Evolutionary conservation across 92 coral and sea anemone species (phyloP).

Genomic region (Actinernus sp.): DNA sequence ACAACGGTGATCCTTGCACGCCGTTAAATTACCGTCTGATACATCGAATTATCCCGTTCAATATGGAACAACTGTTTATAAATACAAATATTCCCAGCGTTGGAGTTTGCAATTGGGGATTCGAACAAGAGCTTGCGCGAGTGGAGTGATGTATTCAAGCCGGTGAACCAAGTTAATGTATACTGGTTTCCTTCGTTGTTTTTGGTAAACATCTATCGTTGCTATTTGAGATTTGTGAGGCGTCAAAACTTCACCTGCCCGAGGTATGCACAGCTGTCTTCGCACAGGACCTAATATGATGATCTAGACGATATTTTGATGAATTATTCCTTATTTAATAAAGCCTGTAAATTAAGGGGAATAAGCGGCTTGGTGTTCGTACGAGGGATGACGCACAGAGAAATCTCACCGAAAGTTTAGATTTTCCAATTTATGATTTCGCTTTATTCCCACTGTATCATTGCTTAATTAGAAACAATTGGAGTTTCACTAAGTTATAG

Average conservation of each 20-base stretch:
- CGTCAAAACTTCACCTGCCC: conserved; percentile 69
- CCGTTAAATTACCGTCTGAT: conserved; percentile 49
- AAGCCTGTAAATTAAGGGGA: conserved; percentile 55
- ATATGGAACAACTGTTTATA: conserved; percentile 64
- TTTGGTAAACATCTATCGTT: conserved; percentile 70
- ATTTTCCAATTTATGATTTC: no score
- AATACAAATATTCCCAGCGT: conserved; percentile 68
- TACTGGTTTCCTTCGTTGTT: conserved; percentile 16
- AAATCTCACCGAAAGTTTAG: no score
- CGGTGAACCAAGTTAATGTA: background rate
- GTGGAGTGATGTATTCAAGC: no score
- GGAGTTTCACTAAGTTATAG: no score
- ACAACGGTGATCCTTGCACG: background rate
- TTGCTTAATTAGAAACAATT: no score
- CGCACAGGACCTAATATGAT: conserved; percentile 70
- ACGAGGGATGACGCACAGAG: no score
- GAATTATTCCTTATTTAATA: conserved; percentile 78
- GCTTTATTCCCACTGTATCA: no score
- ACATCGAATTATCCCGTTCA: conserved; percentile 67
- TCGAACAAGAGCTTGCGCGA: no score
- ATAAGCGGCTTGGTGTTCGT: no score
- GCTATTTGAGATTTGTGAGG: conserved; percentile 81
- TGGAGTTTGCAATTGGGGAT: conserved; percentile 6
- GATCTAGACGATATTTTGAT: conserved; percentile 72
- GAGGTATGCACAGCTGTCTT: conserved; percentile 81